Conservation (phyloP, 2,888 invertebrate species). For the Erebia epiphron region DNA sequence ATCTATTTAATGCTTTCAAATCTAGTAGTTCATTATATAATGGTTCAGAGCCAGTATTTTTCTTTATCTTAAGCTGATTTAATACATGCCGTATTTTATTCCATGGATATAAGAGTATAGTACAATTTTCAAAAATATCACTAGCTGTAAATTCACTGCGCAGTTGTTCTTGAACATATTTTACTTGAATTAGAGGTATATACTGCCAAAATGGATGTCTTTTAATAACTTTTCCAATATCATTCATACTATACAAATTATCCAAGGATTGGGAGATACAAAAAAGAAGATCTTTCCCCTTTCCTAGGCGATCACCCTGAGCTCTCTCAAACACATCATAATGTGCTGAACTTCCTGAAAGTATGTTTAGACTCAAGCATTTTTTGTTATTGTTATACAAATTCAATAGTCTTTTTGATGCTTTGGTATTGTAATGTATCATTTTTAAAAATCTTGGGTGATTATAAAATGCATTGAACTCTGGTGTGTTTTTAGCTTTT, state of each 20-base stretch:
- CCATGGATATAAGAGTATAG: conserved; percentile 75
- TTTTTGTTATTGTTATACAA: conserved; percentile 68
- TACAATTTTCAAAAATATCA: conserved; percentile 73
- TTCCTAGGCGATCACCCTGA: conserved; percentile 72
- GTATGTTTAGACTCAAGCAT: conserved; percentile 70
- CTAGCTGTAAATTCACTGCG: conserved; percentile 54
- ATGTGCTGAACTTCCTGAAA: conserved; percentile 68
- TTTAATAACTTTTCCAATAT: conserved; percentile 58
- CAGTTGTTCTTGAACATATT: conserved; percentile 63
- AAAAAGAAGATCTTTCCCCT: conserved; percentile 72
- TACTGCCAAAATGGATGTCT: conserved; percentile 77
- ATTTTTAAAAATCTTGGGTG: conserved; percentile 76
- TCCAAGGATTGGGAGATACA: conserved; percentile 63
- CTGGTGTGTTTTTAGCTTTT: conserved; percentile 64
- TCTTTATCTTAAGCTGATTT: conserved; percentile 45
- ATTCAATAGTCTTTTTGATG: conserved; percentile 58
- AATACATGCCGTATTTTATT: conserved; percentile 62
- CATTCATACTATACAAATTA: conserved; percentile 51
- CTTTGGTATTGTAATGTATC: conserved; percentile 70
- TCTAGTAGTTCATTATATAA: conserved; percentile 56
- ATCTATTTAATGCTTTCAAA: conserved; percentile 53
- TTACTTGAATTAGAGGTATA: conserved; percentile 69
- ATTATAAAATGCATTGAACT: conserved; percentile 63
- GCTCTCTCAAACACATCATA: conserved; percentile 71
- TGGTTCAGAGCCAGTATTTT: conserved; percentile 35